Conservation (phyloP, 2,888 invertebrate species). For the Amiota minor region DNA sequence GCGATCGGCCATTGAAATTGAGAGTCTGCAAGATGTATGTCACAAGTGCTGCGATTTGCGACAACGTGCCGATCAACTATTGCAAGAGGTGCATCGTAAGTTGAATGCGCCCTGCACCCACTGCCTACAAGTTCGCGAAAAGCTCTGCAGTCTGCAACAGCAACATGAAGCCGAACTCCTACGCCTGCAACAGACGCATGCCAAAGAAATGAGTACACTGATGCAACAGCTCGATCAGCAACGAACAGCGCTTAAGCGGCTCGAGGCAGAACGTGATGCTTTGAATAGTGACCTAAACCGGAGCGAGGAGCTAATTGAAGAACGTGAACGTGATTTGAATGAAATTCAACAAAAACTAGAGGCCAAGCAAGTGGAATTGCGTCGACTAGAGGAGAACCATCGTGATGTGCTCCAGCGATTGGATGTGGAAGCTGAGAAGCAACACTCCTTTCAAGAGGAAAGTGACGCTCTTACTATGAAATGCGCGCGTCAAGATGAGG, state of each 20-base stretch:
- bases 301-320: slow-evolving; percentile 68
- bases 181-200: slow-evolving; percentile 71
- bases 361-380: slow-evolving; percentile 64
- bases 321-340: slow-evolving; percentile 66
- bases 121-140: slow-evolving; percentile 74
- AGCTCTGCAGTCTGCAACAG: slow-evolving; percentile 70
- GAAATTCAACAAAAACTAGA: slow-evolving; percentile 55
- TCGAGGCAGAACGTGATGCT: slow-evolving; percentile 58
- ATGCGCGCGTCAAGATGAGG: slow-evolving; percentile 70
- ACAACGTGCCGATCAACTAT: slow-evolving; percentile 75
- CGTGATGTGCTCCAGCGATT: slow-evolving; percentile 57
- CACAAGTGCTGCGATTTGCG: slow-evolving; percentile 77
- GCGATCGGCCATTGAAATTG: slow-evolving; percentile 61
- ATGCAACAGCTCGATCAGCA: slow-evolving; percentile 65
- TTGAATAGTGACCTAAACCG: slow-evolving; percentile 65
- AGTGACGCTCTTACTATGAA: slow-evolving; percentile 62
- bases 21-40: slow-evolving; percentile 76
- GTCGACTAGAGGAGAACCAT: slow-evolving; percentile 56
- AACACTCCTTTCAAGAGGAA: slow-evolving; percentile 54
- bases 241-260: slow-evolving; percentile 52
- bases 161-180: slow-evolving; percentile 72
- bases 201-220: slow-evolving; percentile 58
- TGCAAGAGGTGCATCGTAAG: slow-evolving; percentile 64
- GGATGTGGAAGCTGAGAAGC: slow-evolving; percentile 55
- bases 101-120: slow-evolving; percentile 73